Evolutionary conservation across 2,888 invertebrate genomes (phyloP).

Genomic region (Sarcophaga caerulescens): DNA sequence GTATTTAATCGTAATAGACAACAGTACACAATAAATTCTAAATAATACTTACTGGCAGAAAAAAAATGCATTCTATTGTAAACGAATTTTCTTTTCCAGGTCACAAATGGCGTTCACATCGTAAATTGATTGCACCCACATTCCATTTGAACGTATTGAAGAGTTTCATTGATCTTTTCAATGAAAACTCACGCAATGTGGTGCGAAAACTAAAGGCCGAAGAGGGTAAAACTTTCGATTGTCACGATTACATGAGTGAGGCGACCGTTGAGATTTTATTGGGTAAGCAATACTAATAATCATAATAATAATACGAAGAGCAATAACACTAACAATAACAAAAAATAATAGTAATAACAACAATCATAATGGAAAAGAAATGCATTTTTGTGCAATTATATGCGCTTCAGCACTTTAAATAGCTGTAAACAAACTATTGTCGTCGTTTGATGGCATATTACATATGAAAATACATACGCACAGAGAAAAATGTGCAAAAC

Average conservation of each 20-base stretch:
- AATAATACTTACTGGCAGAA: constrained; percentile 12
- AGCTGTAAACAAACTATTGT: background rate
- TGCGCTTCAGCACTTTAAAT: background rate
- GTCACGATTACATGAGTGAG: constrained; percentile 92
- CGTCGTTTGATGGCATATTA: background rate
- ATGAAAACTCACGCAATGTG: constrained; percentile 89
- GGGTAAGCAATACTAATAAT: constrained; percentile 82
- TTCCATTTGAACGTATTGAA: constrained; percentile 94
- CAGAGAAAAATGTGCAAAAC: constrained; percentile 8
- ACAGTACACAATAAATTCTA: constrained; percentile 21
- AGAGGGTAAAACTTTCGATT: constrained; percentile 86
- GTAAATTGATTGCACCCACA: constrained; percentile 92
- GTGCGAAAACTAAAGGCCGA: constrained; percentile 88
- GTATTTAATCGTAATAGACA: constrained; percentile 16
- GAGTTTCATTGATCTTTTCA: constrained; percentile 92
- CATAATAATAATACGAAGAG: too few species aligned
- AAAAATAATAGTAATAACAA: constrained; percentile 12
- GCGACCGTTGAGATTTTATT: constrained; percentile 91
- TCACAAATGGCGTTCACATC: constrained; percentile 92
- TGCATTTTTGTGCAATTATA: background rate
- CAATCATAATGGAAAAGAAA: constrained; percentile 22
- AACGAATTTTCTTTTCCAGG: constrained; percentile 81
- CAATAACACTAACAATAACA: background rate
- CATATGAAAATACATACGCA: background rate
- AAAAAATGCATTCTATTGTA: constrained; percentile 37